These are phyloP conservation scores for Aphelocoma coerulescens DNA, from an alignment of 2,113 vertebrate genomes.

Conservation along the genomic window DNA sequence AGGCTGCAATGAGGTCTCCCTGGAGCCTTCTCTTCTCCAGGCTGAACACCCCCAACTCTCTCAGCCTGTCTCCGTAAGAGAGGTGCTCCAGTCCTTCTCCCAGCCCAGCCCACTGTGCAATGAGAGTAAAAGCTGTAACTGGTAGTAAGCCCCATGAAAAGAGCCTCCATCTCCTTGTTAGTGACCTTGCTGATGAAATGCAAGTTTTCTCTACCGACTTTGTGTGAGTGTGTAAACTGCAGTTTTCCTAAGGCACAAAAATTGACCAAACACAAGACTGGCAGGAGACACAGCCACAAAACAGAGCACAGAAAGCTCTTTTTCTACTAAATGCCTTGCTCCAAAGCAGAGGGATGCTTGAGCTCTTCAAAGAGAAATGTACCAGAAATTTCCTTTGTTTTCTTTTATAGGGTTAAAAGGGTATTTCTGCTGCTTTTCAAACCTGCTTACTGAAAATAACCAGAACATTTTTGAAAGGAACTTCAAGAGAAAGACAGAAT, in stretches of 20 bases:
- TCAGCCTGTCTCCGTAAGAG: neutral
- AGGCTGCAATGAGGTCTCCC: neutral
- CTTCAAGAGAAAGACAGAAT: neutral
- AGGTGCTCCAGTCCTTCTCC: neutral
- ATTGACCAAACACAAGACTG: neutral
- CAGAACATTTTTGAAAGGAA: neutral
- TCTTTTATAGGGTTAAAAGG: neutral
- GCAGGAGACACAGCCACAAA: neutral
- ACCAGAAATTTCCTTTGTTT: constrained; percentile 34
- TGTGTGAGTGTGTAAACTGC: accelerated
- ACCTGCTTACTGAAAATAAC: constrained; percentile 4
- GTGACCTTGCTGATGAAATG: neutral
- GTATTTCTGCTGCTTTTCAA: constrained; percentile 24
- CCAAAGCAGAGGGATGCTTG: neutral
- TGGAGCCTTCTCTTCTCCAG: neutral
- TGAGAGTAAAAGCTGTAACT: neutral
- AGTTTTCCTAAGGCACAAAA: neutral
- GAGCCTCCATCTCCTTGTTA: accelerated
- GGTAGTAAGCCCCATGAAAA: accelerated
- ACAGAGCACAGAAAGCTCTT: neutral
- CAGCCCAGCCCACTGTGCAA: neutral
- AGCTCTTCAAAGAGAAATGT: constrained; percentile 28
- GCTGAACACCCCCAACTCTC: neutral
- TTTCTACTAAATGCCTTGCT: neutral
- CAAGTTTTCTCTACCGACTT: neutral